A percentile compares a stretch with the other conserved stretches of the same genome.
phyloP scores from a whole-genome alignment of 2,113 vertebrate species.

The Entomyzon cyanotis region DNA sequence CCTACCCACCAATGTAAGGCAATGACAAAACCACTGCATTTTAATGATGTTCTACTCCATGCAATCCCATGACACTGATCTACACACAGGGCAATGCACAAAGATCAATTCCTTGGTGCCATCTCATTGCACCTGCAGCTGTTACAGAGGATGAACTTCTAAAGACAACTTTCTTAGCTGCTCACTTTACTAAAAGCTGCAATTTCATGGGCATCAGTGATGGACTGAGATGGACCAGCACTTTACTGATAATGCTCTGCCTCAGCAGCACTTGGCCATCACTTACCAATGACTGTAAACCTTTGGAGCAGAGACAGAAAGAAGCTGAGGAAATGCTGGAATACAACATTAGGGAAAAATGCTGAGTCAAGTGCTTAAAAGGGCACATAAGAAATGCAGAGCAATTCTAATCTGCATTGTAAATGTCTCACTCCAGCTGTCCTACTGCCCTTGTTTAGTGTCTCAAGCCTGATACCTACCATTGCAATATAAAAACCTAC shows the following conservation, averaged over 20 bases:
- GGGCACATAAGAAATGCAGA: not conserved
- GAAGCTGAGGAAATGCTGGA: not conserved
- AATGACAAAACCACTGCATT: not conserved
- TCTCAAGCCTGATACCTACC: not conserved
- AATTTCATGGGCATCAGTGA: not conserved
- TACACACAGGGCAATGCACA: not conserved
- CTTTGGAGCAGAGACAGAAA: not conserved
- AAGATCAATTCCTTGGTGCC: not conserved
- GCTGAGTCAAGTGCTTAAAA: not conserved
- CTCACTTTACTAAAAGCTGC: not conserved
- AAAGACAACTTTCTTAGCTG: not conserved
- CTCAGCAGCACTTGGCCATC: not conserved
- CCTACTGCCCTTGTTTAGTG: not conserved
- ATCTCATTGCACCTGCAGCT: not conserved
- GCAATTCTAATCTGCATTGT: not conserved
- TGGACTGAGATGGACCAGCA: not conserved
- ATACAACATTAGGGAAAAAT: not conserved
- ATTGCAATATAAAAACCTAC: not conserved
- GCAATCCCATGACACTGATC: not conserved
- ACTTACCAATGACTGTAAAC: not conserved
- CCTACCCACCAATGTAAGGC: constrained; percentile 79
- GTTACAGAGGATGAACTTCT: not conserved
- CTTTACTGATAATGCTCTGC: not conserved
- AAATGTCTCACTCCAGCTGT: not conserved
- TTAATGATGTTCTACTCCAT: not conserved